Percentiles rank a stretch among this genome's conserved stretches.
Conservation (phyloP, 2,888 invertebrate genomes). For the Lasioglossum lativentre region DNA sequence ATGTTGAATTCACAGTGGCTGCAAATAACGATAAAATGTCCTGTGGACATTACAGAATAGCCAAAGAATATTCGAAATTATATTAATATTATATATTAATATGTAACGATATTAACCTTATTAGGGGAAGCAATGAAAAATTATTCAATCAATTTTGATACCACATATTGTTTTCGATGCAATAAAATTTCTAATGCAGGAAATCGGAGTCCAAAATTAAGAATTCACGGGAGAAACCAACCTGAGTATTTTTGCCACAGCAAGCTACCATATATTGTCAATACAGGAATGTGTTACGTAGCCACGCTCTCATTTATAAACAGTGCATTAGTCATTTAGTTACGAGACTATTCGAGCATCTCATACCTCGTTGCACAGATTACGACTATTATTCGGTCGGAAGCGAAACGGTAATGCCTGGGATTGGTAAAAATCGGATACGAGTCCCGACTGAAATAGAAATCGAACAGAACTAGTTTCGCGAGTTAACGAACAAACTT, state of each 20-base stretch:
- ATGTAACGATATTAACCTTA: background rate
- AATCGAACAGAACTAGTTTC: conserved; percentile 28
- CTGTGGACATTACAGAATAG: background rate
- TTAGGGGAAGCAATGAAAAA: background rate
- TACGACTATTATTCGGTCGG: background rate
- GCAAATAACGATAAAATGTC: background rate
- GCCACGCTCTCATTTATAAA: conserved; percentile 23
- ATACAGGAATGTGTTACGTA: conserved; percentile 23
- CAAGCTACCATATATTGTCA: background rate
- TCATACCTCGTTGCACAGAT: background rate
- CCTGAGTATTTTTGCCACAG: background rate
- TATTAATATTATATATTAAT: too few species aligned
- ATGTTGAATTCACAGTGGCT: background rate
- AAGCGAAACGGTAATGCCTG: background rate
- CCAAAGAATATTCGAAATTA: background rate
- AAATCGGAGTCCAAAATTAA: background rate
- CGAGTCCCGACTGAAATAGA: conserved; percentile 30
- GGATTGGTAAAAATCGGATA: background rate
- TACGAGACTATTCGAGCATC: conserved; percentile 9
- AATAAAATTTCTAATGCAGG: background rate
- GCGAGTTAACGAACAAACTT: conserved; percentile 8
- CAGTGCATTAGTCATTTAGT: conserved; percentile 16
- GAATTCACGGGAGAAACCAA: background rate
- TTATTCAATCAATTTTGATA: too few species aligned
- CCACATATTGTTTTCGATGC: too few species aligned